These are phyloP conservation scores for Mus pahari DNA, from an alignment of 2,113 vertebrate genomes.

Conservation along the genomic window DNA sequence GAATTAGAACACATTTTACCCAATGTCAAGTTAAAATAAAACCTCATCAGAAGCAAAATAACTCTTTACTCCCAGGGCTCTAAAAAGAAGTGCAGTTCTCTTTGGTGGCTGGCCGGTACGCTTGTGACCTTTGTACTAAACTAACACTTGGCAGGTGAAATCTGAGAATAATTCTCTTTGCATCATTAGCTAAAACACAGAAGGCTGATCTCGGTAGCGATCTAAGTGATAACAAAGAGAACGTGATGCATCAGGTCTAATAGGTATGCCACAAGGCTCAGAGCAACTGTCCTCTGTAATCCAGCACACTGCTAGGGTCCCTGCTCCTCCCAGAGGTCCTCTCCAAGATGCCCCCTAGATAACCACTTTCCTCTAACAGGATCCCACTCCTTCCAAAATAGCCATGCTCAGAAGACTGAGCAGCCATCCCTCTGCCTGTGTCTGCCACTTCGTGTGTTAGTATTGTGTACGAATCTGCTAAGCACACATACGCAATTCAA, in stretches of 20 bases:
- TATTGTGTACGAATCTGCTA: fast-evolving
- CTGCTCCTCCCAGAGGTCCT: too few species aligned
- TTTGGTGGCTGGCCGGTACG: background rate
- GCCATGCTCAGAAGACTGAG: background rate
- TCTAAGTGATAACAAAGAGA: slow-evolving; percentile 37
- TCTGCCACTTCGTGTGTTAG: background rate
- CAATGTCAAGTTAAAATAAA: slow-evolving; percentile 62
- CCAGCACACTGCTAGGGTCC: too few species aligned
- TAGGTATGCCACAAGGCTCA: background rate
- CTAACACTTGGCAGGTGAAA: slow-evolving; percentile 45
- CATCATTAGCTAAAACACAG: slow-evolving; percentile 32
- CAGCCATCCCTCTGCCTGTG: background rate
- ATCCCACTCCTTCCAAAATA: background rate
- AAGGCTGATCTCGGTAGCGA: background rate
- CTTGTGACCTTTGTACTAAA: background rate
- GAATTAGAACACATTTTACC: slow-evolving; percentile 64
- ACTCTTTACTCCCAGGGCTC: slow-evolving; percentile 41
- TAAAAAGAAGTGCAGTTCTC: slow-evolving; percentile 8
- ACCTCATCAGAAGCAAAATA: slow-evolving; percentile 60
- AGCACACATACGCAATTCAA: background rate
- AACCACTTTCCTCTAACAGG: background rate
- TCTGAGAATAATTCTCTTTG: slow-evolving; percentile 48
- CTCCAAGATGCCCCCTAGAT: background rate
- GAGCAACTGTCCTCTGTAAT: background rate
- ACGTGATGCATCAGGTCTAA: background rate